Percentiles rank a stretch among this genome's conserved stretches.
phyloP scores from a whole-genome alignment of 2,113 vertebrate genomes.

The Anthoscopus minutus region DNA sequence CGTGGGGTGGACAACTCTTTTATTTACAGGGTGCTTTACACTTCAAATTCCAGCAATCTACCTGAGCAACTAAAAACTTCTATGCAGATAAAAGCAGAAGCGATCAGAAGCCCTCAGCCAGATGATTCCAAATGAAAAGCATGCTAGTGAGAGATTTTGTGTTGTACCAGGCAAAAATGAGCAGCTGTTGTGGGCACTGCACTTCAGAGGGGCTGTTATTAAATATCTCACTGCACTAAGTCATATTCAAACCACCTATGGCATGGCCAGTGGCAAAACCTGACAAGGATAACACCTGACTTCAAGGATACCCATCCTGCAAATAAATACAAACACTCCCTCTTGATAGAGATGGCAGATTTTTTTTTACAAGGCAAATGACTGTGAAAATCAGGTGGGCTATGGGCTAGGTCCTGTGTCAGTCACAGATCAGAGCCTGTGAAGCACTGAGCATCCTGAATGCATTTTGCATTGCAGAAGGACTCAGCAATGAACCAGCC shows the following conservation, averaged over 20 bases:
- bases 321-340: neutral
- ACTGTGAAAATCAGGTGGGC: neutral
- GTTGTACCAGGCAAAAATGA: neutral
- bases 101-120: neutral
- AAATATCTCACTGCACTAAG: neutral
- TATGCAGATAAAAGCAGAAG: neutral
- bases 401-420: accelerated
- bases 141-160: neutral
- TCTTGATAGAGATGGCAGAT: neutral
- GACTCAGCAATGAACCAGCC: neutral
- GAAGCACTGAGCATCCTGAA: neutral
- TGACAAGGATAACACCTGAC: neutral
- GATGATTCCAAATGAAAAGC: neutral
- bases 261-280: neutral
- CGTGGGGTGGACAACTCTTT: neutral
- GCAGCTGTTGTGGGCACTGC: neutral
- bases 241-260: neutral
- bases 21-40: neutral
- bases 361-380: neutral
- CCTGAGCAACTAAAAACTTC: neutral
- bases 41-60: neutral
- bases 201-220: neutral
- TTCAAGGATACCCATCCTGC: neutral
- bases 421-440: neutral
- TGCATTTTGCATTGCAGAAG: neutral